phyloP scores from a whole-genome alignment of 2,113 vertebrate genomes.

The Capreolus pygargus region DNA sequence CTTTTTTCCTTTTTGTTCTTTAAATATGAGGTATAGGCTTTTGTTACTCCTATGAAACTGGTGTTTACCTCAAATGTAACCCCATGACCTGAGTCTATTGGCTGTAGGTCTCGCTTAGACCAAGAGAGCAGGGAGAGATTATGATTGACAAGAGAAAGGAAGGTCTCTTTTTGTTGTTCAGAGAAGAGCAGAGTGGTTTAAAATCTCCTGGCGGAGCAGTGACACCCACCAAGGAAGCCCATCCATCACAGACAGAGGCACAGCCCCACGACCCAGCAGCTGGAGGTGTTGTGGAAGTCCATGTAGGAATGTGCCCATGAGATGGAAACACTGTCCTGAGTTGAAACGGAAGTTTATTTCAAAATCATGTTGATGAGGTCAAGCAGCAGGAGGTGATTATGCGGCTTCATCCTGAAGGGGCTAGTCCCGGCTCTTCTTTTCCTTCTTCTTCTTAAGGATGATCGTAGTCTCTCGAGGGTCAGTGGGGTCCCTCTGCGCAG shows the following conservation, averaged over 20 bases:
- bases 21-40: not conserved
- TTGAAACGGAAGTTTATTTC: not conserved
- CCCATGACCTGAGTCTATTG: not conserved
- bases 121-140: not conserved
- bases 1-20: not conserved
- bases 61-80: not conserved
- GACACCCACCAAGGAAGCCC: not conserved
- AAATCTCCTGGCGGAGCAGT: not conserved
- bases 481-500: not conserved
- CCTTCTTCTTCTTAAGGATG: not conserved
- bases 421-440: fast-evolving
- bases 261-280: not conserved
- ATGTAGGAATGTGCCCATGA: not conserved
- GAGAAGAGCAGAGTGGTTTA: not conserved
- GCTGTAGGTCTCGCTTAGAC: not conserved
- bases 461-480: not conserved
- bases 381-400: not conserved
- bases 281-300: not conserved
- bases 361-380: not conserved
- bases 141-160: not conserved
- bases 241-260: not conserved
- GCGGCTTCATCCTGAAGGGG: fast-evolving
- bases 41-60: not conserved
- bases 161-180: not conserved
- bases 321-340: not conserved